Conservation (phyloP, 2,113 vertebrate species). For the Elephas maximus region DNA sequence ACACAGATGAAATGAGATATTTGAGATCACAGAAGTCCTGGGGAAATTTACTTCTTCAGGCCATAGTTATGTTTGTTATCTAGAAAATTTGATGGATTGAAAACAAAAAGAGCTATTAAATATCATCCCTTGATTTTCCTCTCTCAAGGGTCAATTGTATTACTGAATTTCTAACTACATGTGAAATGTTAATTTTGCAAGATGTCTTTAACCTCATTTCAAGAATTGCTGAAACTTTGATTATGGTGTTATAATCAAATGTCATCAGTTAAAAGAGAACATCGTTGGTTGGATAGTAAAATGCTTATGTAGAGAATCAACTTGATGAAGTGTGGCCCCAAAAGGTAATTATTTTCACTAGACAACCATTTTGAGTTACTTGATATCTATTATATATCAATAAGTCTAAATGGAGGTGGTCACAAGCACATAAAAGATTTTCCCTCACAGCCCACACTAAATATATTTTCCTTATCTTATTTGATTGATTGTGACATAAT, state of each 20-base stretch:
- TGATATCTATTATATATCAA: conserved; percentile 63
- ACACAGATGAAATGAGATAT: not conserved
- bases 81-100: not conserved
- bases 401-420: conserved; percentile 61
- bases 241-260: conserved; percentile 39
- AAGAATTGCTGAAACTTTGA: conserved; percentile 42
- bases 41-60: conserved; percentile 36
- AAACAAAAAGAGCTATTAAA: conserved; percentile 13
- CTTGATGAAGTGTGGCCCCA: conserved; percentile 61
- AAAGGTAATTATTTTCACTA: conserved; percentile 67
- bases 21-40: conserved; percentile 12
- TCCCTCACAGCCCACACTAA: conserved; percentile 9
- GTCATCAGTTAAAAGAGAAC: conserved; percentile 21
- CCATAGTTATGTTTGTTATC: not conserved
- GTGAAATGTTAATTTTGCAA: conserved; percentile 37
- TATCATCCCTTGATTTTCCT: not conserved
- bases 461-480: conserved; percentile 69
- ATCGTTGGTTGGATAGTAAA: conserved; percentile 26
- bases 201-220: conserved; percentile 45
- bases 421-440: conserved; percentile 63
- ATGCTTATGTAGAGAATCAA: conserved; percentile 40
- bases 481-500: conserved; percentile 66
- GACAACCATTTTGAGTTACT: conserved; percentile 65
- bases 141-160: not conserved
- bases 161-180: not conserved